Conservation (phyloP, 2,888 invertebrate species). For the Bombylius discolor region DNA sequence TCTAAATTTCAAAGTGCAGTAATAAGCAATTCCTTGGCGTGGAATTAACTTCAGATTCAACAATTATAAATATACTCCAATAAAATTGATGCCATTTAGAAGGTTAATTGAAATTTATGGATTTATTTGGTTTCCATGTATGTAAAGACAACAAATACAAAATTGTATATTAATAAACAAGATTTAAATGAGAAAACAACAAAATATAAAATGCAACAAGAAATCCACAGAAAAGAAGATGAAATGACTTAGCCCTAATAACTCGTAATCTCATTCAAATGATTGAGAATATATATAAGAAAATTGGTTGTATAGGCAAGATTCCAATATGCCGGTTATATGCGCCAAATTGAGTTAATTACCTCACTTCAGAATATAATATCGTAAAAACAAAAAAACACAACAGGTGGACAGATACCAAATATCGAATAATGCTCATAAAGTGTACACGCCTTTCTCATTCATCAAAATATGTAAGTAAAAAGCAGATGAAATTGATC, state of each 20-base stretch:
- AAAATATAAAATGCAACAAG: too few relatives aligned
- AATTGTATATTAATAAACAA: not conserved
- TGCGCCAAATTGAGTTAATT: conserved; percentile 7
- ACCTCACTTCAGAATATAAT: not conserved
- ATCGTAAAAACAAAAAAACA: not conserved
- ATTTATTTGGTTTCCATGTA: not conserved
- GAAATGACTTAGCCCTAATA: too few relatives aligned
- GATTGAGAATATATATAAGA: too few relatives aligned
- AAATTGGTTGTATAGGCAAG: not conserved
- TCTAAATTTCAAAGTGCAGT: not conserved
- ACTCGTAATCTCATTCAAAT: too few relatives aligned
- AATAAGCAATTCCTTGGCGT: not conserved
- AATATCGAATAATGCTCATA: not conserved
- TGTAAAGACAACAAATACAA: not conserved
- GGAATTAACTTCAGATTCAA: conserved; percentile 2
- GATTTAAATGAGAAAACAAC: not conserved
- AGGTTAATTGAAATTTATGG: conserved; percentile 6
- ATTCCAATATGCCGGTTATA: not conserved
- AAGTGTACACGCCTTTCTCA: not conserved
- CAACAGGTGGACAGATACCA: not conserved
- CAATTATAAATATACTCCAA: conserved; percentile 3
- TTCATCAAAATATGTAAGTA: not conserved
- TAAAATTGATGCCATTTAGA: conserved; percentile 4
- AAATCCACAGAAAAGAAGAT: too few relatives aligned
- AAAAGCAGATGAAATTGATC: not conserved